Evolutionary conservation across 2,888 invertebrate species (phyloP).

Genomic region (Meiosimyza decipiens): DNA sequence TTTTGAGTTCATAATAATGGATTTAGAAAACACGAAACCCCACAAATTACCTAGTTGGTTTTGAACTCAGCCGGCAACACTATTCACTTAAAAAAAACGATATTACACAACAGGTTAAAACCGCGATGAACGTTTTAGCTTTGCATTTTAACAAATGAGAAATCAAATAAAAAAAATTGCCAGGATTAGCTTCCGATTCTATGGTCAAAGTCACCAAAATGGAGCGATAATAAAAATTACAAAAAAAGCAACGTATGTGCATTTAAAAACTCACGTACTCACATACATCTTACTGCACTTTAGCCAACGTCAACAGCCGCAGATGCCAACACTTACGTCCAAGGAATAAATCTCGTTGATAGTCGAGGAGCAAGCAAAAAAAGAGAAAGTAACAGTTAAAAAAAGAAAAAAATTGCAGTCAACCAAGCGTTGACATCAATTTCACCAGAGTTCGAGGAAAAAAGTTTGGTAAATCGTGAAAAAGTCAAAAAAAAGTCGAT

Average conservation of each 20-base stretch:
- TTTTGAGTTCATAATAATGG: too few relatives aligned
- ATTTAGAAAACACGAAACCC: too few relatives aligned
- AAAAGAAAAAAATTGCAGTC: neutral
- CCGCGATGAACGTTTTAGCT: neutral
- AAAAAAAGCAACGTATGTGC: neutral
- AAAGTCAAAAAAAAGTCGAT: neutral
- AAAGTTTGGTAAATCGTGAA: conserved; percentile 4
- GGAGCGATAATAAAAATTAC: neutral
- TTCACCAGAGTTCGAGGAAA: conserved; percentile 4
- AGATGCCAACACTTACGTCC: conserved; percentile 11
- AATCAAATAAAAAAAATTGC: conserved; percentile 3
- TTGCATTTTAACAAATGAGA: neutral
- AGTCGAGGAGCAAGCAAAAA: neutral
- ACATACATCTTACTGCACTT: too few relatives aligned
- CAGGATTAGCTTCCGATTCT: neutral
- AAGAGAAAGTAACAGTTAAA: neutral
- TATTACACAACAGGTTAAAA: too few relatives aligned
- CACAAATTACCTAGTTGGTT: too few relatives aligned
- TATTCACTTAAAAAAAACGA: too few relatives aligned
- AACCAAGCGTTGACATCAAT: conserved; percentile 1
- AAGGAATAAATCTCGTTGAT: conserved; percentile 25
- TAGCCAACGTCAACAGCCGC: conserved; percentile 1
- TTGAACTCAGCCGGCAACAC: too few relatives aligned
- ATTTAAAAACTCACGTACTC: neutral
- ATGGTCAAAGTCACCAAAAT: neutral